A percentile compares a stretch with the other conserved stretches of the same genome.
phyloP scores from a whole-genome alignment of 92 coral and sea anemone genomes.

The Virgularia gustaviana region DNA sequence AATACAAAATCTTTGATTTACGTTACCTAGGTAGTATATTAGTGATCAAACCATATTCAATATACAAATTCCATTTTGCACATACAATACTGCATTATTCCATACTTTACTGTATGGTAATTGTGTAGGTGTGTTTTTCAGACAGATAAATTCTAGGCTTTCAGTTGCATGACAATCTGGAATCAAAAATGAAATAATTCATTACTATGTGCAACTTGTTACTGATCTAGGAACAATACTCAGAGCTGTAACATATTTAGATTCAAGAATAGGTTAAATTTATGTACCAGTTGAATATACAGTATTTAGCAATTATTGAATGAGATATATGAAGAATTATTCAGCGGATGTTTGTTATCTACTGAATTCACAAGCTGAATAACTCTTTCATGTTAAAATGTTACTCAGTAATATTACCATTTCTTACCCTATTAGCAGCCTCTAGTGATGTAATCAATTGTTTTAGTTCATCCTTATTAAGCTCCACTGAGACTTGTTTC shows the following conservation, averaged over 20 bases:
- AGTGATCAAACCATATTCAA: not conserved
- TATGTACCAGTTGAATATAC: no score
- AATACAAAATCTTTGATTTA: no score
- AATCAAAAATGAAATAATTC: constrained; percentile 1
- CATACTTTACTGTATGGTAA: not conserved
- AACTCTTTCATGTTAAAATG: no score
- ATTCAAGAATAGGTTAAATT: no score
- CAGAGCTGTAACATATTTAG: no score
- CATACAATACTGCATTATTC: not conserved
- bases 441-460: constrained; percentile 80
- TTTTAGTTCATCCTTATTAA: constrained; percentile 74
- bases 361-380: not conserved
- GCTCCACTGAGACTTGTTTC: constrained; percentile 76
- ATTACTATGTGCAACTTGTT: not conserved
- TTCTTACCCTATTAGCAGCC: constrained; percentile 85
- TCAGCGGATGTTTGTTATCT: not conserved
- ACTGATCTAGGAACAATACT: no score
- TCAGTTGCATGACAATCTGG: constrained; percentile 72
- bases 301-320: no score
- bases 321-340: no score
- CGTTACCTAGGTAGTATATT: not conserved
- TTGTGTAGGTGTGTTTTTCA: not conserved
- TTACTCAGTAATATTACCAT: not conserved
- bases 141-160: constrained; percentile 30
- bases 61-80: not conserved